These are phyloP conservation scores for Thereva unica DNA, from an alignment of 2,888 invertebrate genomes.

Conservation along the genomic window DNA sequence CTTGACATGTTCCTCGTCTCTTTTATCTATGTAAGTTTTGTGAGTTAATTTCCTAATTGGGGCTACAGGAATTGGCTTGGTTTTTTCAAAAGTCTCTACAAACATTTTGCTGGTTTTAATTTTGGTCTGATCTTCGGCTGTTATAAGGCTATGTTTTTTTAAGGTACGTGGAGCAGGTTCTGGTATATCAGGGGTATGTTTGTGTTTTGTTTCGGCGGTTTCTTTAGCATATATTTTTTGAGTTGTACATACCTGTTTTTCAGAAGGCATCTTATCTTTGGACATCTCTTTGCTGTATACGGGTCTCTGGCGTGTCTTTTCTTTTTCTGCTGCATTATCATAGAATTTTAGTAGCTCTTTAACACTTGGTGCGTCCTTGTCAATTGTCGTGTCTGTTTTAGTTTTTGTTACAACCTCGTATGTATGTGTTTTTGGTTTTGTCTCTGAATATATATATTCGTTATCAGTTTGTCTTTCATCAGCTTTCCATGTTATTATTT, in stretches of 20 bases:
- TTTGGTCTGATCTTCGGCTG: no score
- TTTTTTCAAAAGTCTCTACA: no score
- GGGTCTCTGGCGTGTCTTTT: not conserved
- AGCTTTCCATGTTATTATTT: constrained; percentile 30
- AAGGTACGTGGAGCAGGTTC: no score
- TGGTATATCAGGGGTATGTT: no score
- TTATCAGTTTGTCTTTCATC: not conserved
- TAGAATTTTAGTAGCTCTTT: constrained; percentile 11
- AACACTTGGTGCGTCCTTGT: constrained; percentile 11
- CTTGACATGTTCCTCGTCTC: not conserved
- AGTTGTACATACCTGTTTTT: not conserved
- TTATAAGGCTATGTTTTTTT: no score
- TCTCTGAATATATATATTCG: constrained; percentile 9
- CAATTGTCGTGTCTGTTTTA: constrained; percentile 15
- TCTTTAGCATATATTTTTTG: no score
- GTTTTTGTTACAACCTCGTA: constrained; percentile 9
- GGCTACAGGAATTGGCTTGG: no score
- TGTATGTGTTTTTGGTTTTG: not conserved
- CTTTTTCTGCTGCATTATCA: constrained; percentile 5
- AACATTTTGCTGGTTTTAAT: no score
- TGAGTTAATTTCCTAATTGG: not conserved
- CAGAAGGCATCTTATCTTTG: constrained; percentile 2
- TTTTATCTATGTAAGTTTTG: not conserved
- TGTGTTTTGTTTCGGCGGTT: no score
- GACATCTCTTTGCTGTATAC: not conserved